These are phyloP conservation scores for Argya squamiceps DNA, from an alignment of 2,797 vertebrate genomes.

Conservation along the genomic window DNA sequence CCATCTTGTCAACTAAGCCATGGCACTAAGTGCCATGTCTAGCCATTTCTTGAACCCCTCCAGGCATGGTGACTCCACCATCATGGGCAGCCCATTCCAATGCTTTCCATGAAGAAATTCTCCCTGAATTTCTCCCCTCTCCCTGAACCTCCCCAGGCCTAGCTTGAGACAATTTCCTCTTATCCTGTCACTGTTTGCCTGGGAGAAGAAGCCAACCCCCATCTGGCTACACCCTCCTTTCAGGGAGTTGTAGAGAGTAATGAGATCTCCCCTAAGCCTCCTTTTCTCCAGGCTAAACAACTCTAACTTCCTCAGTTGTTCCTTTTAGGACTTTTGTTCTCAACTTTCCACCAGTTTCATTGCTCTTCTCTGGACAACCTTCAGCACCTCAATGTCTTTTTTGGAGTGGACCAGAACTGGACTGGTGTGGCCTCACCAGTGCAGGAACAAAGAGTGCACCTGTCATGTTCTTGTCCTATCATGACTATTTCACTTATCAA, in stretches of 20 bases:
- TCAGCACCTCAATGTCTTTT: neutral
- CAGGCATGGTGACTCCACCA: neutral
- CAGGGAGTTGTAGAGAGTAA: neutral
- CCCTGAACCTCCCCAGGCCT: neutral
- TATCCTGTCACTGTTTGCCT: neutral
- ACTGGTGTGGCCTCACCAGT: neutral
- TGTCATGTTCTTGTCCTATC: neutral
- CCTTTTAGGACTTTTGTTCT: neutral
- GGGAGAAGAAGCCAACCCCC: fast-evolving
- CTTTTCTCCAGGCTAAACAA: neutral
- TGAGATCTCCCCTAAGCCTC: neutral
- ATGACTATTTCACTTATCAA: neutral
- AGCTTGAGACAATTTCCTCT: neutral
- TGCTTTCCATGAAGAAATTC: neutral
- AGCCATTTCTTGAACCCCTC: neutral
- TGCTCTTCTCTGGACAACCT: neutral
- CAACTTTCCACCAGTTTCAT: neutral
- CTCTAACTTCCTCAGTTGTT: neutral
- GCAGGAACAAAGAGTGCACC: neutral
- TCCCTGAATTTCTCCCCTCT: neutral
- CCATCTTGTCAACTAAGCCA: neutral
- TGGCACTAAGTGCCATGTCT: neutral
- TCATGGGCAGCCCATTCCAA: neutral
- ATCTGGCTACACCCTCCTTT: neutral
- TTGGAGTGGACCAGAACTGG: neutral